Percentiles rank a stretch among this genome's conserved stretches.
Evolutionary conservation across 2,888 invertebrate genomes (phyloP).

Genomic region (Eristalis intricaria): DNA sequence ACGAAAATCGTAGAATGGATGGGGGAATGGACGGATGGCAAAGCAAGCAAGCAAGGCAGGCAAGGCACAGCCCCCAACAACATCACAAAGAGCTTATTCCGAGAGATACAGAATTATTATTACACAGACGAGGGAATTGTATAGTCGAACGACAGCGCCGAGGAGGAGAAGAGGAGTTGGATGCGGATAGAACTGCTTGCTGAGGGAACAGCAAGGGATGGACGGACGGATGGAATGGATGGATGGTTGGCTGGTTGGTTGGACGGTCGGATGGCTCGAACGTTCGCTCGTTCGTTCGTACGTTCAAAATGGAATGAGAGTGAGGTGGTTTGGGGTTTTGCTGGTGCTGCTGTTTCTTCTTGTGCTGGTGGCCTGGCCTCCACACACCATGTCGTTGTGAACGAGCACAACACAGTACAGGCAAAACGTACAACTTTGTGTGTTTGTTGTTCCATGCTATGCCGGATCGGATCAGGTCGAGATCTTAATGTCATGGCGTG

Average conservation of each 20-base stretch:
- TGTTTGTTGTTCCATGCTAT: constrained; percentile 64
- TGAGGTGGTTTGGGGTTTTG: constrained; percentile 56
- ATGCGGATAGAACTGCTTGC: constrained; percentile 33
- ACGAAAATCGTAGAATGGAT: constrained; percentile 44
- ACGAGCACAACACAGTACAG: constrained; percentile 1
- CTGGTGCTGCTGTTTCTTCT: constrained; percentile 53
- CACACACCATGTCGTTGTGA: constrained; percentile 26
- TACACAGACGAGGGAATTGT: constrained; percentile 69
- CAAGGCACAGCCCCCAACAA: constrained; percentile 56
- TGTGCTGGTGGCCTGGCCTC: constrained; percentile 58
- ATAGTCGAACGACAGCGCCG: constrained; percentile 16
- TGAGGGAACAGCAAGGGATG: constrained; percentile 45
- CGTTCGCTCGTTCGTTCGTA: not conserved
- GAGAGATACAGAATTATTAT: constrained; percentile 71
- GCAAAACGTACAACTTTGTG: constrained; percentile 18
- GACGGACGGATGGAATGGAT: constrained; percentile 51
- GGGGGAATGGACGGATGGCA: constrained; percentile 52
- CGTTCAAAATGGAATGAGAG: constrained; percentile 47
- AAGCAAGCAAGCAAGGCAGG: constrained; percentile 24
- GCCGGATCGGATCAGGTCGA: constrained; percentile 72
- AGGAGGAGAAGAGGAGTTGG: constrained; percentile 6
- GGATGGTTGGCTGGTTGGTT: constrained; percentile 55
- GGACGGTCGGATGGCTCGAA: constrained; percentile 9
- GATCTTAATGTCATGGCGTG: constrained; percentile 72
- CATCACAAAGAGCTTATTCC: constrained; percentile 72